Conservation (phyloP, 2,113 vertebrate species). For the Paradoxurus hermaphroditus region DNA sequence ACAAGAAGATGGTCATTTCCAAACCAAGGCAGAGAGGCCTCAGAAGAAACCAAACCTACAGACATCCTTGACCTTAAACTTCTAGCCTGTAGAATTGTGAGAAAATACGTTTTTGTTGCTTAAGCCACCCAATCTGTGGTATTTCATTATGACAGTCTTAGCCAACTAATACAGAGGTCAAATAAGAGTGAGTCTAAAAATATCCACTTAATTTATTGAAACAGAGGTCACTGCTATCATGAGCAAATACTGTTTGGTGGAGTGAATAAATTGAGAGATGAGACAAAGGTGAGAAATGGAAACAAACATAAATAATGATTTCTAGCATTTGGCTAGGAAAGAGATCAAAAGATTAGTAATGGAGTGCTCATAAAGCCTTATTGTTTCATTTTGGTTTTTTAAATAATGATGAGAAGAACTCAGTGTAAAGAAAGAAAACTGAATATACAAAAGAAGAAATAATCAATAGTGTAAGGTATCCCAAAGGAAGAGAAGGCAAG, state of each 20-base stretch:
- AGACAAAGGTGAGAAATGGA: background rate
- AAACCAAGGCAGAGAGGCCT: background rate
- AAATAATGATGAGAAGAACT: background rate
- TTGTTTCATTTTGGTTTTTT: background rate
- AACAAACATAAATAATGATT: background rate
- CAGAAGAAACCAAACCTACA: background rate
- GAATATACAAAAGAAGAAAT: background rate
- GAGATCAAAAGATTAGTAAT: background rate
- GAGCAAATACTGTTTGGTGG: background rate
- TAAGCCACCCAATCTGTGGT: background rate
- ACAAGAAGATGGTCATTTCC: background rate
- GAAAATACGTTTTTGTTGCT: background rate
- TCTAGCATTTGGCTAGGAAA: background rate
- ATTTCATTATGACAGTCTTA: background rate
- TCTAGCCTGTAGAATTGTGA: background rate
- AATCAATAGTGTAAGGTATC: background rate
- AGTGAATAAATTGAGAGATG: background rate
- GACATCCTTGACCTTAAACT: background rate
- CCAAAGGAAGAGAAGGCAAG: background rate
- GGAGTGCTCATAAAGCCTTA: background rate
- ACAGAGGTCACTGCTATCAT: background rate
- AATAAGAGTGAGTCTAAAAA: conserved; percentile 1
- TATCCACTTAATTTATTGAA: background rate
- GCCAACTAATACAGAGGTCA: background rate
- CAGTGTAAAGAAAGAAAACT: background rate